phyloP scores from a whole-genome alignment of 2,113 vertebrate genomes.

The Micromys minutus region DNA sequence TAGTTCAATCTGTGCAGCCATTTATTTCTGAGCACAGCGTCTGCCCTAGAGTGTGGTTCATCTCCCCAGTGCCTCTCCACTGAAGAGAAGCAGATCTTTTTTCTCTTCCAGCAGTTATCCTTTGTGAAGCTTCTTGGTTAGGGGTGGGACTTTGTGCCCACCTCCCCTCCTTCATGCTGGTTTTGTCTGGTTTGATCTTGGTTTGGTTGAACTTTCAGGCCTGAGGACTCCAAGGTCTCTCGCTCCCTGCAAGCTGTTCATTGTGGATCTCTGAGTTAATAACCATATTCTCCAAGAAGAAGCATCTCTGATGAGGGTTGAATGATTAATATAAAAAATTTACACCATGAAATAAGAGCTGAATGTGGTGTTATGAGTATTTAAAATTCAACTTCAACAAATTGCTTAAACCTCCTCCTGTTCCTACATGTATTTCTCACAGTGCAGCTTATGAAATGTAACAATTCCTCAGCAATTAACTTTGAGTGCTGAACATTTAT shows the following conservation, averaged over 20 bases:
- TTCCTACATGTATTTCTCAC: not conserved
- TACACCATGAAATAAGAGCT: not conserved
- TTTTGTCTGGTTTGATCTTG: not conserved
- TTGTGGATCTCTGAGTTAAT: no score
- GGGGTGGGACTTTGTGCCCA: not conserved
- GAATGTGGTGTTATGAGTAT: no score
- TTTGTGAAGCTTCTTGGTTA: not conserved
- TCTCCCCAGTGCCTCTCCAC: not conserved
- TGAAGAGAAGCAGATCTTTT: not conserved
- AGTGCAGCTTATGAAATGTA: not conserved
- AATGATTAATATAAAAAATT: not conserved
- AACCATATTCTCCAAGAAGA: no score
- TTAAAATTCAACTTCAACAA: not conserved
- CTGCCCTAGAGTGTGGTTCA: not conserved
- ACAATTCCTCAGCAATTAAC: not conserved
- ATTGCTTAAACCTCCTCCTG: not conserved
- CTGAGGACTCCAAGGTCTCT: not conserved
- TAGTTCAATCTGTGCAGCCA: not conserved
- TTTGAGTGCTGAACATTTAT: not conserved
- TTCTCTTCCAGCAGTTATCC: not conserved
- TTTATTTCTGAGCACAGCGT: no score
- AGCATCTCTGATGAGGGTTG: not conserved
- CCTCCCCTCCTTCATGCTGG: not conserved
- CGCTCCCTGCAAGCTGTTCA: not conserved
- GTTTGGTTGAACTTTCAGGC: not conserved